Conservation (phyloP, 2,888 invertebrate species). For the Eueremaeus valkanovi region DNA sequence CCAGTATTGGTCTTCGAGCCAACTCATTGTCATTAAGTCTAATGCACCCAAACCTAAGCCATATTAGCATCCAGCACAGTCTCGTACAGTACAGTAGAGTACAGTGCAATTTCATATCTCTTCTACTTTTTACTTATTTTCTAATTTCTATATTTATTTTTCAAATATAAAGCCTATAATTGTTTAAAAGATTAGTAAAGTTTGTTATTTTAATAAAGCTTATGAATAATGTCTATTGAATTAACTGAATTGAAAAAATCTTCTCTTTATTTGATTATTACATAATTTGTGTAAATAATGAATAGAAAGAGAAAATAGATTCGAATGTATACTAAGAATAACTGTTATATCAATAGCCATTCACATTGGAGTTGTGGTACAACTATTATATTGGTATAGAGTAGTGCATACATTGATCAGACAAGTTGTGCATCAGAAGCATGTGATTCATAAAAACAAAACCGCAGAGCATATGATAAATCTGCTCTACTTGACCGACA, state of each 20-base stretch:
- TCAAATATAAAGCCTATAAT: background rate
- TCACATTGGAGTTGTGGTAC: background rate
- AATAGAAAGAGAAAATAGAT: background rate
- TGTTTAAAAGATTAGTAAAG: background rate
- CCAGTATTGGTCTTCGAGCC: background rate
- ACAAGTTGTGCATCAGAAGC: conserved; percentile 13
- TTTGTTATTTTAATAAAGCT: background rate
- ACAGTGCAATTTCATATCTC: background rate
- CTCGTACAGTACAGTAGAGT: too few relatives aligned
- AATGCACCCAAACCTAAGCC: too few relatives aligned
- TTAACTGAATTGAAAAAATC: background rate
- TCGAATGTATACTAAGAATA: conserved; percentile 15
- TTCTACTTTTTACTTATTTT: background rate
- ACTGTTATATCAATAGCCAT: background rate
- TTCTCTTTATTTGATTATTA: conserved; percentile 10
- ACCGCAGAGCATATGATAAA: conserved; percentile 29
- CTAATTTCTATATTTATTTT: background rate
- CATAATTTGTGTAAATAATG: background rate
- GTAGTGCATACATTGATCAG: background rate
- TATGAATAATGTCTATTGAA: conserved; percentile 25
- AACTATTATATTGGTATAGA: background rate
- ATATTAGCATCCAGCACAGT: too few relatives aligned
- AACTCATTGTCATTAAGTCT: background rate
- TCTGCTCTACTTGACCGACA: conserved; percentile 21
- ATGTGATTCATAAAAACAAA: conserved; percentile 36